These are phyloP conservation scores for Pelecanus crispus DNA, from an alignment of 2,113 vertebrate genomes.

Conservation along the genomic window DNA sequence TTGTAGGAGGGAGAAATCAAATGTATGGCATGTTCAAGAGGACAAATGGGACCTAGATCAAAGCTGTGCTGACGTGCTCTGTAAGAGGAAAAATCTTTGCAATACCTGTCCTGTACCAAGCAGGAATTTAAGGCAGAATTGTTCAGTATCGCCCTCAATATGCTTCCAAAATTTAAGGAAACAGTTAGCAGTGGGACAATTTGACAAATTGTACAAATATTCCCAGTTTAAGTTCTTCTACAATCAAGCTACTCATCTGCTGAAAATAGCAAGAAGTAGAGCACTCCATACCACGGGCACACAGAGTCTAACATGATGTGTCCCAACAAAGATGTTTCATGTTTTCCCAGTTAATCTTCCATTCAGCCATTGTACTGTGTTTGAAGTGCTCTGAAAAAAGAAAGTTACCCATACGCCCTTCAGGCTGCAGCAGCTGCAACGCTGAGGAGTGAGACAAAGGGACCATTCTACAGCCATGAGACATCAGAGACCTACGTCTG, in stretches of 20 bases:
- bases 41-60: neutral
- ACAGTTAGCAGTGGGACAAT: neutral
- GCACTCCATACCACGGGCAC: neutral
- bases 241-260: neutral
- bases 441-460: neutral
- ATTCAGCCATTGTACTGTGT: neutral
- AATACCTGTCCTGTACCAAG: neutral
- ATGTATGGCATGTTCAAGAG: neutral
- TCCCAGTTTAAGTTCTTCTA: neutral
- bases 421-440: neutral
- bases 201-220: neutral
- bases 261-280: rapidly evolving
- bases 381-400: neutral
- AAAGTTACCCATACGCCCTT: neutral
- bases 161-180: neutral
- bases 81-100: neutral
- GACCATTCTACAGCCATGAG: neutral
- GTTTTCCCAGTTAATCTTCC: neutral
- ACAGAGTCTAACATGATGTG: neutral
- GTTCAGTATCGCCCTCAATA: neutral
- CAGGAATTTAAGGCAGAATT: neutral
- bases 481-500: neutral
- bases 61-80: neutral
- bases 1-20: neutral
- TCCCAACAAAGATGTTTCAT: neutral